Conservation (phyloP, 2,113 vertebrate species). For the Asarcornis scutulata region DNA sequence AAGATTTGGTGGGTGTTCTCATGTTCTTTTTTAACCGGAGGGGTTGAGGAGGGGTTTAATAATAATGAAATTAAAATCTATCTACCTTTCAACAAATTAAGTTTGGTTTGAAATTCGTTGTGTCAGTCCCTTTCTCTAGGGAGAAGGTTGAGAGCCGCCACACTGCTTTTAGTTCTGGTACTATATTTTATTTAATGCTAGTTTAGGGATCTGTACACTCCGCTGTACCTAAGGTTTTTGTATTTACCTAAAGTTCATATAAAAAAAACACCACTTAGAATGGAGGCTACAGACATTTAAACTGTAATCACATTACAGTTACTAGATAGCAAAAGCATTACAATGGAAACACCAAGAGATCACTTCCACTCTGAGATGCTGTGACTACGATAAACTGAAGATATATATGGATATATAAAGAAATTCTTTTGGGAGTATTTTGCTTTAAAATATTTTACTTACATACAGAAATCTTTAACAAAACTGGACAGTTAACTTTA, state of each 20-base stretch:
- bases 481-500: background rate
- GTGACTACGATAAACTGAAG: background rate
- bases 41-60: too few species aligned
- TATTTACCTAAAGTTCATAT: background rate
- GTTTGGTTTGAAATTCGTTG: background rate
- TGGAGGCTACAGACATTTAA: background rate
- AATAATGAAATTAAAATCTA: too few species aligned
- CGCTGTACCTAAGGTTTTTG: background rate
- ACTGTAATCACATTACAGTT: background rate
- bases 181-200: background rate
- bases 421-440: background rate
- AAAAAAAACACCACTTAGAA: background rate
- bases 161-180: background rate
- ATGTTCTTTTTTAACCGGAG: background rate
- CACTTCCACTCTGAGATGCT: background rate
- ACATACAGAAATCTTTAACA: background rate
- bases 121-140: background rate
- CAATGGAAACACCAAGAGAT: background rate
- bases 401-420: background rate
- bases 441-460: background rate
- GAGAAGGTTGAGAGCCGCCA: background rate
- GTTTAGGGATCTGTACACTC: background rate
- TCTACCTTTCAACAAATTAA: background rate
- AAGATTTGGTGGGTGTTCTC: fast-evolving
- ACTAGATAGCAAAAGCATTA: background rate